A percentile compares a stretch with the other conserved stretches of the same genome.
Conservation (phyloP, 2,888 invertebrate species). For the Nycteola revayana region DNA sequence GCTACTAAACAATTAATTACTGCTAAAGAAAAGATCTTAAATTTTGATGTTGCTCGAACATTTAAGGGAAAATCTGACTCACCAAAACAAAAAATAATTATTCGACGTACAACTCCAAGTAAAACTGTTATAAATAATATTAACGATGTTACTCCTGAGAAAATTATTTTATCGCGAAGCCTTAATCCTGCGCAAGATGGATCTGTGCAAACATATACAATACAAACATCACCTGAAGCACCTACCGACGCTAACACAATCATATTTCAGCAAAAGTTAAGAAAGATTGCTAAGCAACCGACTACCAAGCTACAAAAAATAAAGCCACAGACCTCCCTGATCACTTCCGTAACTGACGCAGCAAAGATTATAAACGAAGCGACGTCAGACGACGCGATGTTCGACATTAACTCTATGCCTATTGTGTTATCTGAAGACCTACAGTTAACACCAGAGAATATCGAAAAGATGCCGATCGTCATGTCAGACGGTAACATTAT, state of each 20-base stretch:
- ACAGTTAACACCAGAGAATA: conserved; percentile 83
- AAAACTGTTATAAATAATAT: conserved; percentile 61
- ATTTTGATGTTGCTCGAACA: conserved; percentile 68
- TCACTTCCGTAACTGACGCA: conserved; percentile 44
- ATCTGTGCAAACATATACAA: conserved; percentile 70
- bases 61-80: conserved; percentile 55
- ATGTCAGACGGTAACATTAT: conserved; percentile 72
- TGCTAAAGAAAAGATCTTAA: conserved; percentile 72
- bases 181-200: conserved; percentile 55
- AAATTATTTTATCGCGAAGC: conserved; percentile 66
- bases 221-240: conserved; percentile 59
- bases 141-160: conserved; percentile 59
- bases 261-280: conserved; percentile 66
- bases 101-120: conserved; percentile 59
- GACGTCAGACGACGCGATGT: conserved; percentile 68
- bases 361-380: conserved; percentile 40
- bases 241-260: conserved; percentile 60
- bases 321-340: conserved; percentile 56
- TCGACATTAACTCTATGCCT: conserved; percentile 90
- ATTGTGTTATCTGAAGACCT: conserved; percentile 88
- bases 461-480: conserved; percentile 86
- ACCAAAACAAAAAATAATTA: conserved; percentile 72
- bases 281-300: conserved; percentile 58
- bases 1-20: conserved; percentile 54
- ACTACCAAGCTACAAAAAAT: conserved; percentile 63